phyloP scores from a whole-genome alignment of 2,797 vertebrate genomes.

The Numenius phaeopus region DNA sequence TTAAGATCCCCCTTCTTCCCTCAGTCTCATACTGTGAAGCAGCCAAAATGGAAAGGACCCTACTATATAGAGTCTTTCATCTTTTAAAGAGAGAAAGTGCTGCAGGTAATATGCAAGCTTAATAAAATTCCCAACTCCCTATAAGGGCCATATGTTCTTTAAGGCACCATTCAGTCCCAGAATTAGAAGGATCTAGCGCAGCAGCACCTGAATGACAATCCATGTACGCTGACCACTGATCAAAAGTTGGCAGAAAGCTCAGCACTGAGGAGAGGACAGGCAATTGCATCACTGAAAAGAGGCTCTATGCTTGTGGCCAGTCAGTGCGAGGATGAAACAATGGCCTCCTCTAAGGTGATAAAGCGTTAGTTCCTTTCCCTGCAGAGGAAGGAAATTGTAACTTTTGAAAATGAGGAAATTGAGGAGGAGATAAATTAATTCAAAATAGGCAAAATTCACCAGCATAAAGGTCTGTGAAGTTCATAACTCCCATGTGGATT shows the following conservation, averaged over 20 bases:
- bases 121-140: neutral
- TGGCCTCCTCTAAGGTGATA: neutral
- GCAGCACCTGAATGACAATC: neutral
- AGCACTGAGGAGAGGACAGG: neutral
- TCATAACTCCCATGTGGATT: neutral
- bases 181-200: neutral
- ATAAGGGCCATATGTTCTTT: neutral
- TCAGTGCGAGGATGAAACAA: neutral
- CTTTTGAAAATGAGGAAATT: too few species aligned
- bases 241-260: neutral
- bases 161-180: neutral
- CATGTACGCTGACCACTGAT: rapidly evolving
- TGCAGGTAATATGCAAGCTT: neutral
- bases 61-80: neutral
- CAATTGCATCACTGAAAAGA: neutral
- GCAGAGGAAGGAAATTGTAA: neutral
- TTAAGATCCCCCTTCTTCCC: neutral
- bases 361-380: neutral
- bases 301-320: neutral
- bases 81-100: neutral
- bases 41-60: neutral
- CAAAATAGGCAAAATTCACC: neutral
- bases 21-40: neutral
- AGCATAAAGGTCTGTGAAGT: neutral
- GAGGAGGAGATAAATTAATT: neutral